Percentiles rank a stretch among this genome's conserved stretches.
These are phyloP conservation scores for Zoroaster sp. DNA, from an alignment of 53 echinoderm and acorn worm genomes.

Conservation along the genomic window DNA sequence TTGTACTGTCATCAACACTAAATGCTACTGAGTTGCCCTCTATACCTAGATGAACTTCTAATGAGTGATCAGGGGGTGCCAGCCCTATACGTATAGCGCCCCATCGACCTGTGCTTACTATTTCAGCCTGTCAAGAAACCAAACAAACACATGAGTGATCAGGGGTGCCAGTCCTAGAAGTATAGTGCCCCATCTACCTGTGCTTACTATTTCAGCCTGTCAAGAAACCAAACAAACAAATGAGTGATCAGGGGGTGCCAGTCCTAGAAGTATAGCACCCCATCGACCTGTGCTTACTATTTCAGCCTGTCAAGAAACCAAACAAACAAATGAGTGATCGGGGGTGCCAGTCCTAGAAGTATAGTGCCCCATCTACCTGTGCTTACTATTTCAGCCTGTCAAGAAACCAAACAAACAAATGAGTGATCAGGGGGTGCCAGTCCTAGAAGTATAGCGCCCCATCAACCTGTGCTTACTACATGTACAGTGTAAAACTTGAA, in stretches of 20 bases:
- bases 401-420: no score
- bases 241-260: slow-evolving; percentile 58
- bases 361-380: no score
- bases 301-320: slow-evolving; percentile 60
- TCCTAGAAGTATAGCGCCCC: slow-evolving; percentile 60
- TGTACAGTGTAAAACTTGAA: no score
- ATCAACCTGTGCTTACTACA: slow-evolving; percentile 54
- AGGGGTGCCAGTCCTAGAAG: no score
- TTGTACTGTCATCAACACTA: slow-evolving; percentile 53
- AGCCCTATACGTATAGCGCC: slow-evolving; percentile 62
- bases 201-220: no score
- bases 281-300: slow-evolving; percentile 55
- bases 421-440: slow-evolving; percentile 58
- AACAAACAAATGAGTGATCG: no score
- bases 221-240: no score
- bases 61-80: slow-evolving; percentile 52
- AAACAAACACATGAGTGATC: no score
- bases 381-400: no score
- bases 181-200: no score
- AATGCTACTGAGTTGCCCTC: slow-evolving; percentile 65
- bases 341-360: no score
- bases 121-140: slow-evolving; percentile 58
- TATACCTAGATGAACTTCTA: slow-evolving; percentile 56
- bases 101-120: slow-evolving; percentile 55
- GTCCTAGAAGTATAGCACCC: slow-evolving; percentile 57